Conservation (phyloP, 92 coral and sea anemone species). For the Phenganax marumi region DNA sequence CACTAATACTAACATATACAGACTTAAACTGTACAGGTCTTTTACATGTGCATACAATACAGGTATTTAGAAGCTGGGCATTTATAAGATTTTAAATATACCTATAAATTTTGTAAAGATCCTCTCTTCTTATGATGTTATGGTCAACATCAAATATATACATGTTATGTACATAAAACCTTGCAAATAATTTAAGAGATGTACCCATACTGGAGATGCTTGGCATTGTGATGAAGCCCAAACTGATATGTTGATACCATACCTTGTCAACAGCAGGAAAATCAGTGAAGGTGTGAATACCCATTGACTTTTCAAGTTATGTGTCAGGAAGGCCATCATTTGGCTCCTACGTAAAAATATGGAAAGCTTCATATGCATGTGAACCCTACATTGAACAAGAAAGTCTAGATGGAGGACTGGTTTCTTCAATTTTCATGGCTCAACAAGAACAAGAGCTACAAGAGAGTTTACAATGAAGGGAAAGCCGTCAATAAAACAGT, state of each 20-base stretch:
- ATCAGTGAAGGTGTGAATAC: background rate
- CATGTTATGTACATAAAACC: slow-evolving; percentile 1
- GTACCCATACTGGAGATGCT: background rate
- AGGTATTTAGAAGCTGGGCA: too few species aligned
- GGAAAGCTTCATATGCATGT: background rate
- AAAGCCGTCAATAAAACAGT: too few species aligned
- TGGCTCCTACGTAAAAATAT: slow-evolving; percentile 14
- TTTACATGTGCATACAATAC: too few species aligned
- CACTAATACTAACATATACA: too few species aligned
- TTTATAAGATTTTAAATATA: too few species aligned
- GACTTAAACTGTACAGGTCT: too few species aligned
- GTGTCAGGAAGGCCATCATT: slow-evolving; percentile 11
- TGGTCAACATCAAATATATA: background rate
- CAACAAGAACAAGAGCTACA: too few species aligned
- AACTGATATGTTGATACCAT: background rate
- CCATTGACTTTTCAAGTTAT: background rate
- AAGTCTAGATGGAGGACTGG: background rate
- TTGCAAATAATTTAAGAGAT: slow-evolving; percentile 7
- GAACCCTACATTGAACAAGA: background rate
- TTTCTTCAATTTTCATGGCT: too few species aligned
- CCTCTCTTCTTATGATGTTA: too few species aligned
- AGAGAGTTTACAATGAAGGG: too few species aligned
- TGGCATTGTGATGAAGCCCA: background rate
- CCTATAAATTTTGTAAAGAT: too few species aligned
- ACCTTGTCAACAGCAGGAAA: background rate